Conservation (phyloP, 1,140 invertebrate species). For the Drosophila persimilis region DNA sequence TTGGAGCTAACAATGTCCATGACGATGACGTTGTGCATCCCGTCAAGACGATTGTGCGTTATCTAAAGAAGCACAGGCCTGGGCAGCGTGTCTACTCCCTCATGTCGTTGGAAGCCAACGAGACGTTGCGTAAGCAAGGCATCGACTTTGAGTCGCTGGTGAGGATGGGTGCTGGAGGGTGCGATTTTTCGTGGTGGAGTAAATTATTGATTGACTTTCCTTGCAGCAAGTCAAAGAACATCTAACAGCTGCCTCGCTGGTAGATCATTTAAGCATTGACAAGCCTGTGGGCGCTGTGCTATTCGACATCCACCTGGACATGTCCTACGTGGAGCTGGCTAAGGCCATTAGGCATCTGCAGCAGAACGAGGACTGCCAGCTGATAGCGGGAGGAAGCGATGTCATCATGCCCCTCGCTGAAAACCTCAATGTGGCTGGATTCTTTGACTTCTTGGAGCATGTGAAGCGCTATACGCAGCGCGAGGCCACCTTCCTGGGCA, state of each 20-base stretch:
- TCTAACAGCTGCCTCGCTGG: slow-evolving; percentile 55
- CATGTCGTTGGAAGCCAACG: slow-evolving; percentile 65
- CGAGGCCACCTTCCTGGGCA: slow-evolving; percentile 83
- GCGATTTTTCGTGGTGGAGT: background rate
- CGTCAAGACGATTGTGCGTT: slow-evolving; percentile 69
- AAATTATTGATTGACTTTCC: background rate
- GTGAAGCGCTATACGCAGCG: slow-evolving; percentile 82
- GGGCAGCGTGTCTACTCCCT: slow-evolving; percentile 62
- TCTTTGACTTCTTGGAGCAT: slow-evolving; percentile 84
- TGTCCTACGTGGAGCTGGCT: slow-evolving; percentile 69
- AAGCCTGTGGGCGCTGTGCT: slow-evolving; percentile 70
- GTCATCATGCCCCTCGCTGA: slow-evolving; percentile 62
- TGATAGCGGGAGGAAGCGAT: slow-evolving; percentile 73
- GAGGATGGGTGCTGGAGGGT: slow-evolving; percentile 8
- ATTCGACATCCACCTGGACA: slow-evolving; percentile 71
- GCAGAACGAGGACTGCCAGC: slow-evolving; percentile 52
- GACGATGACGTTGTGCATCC: slow-evolving; percentile 71
- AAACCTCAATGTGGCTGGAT: slow-evolving; percentile 70
- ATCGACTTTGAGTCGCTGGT: slow-evolving; percentile 74
- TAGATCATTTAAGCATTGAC: slow-evolving; percentile 55
- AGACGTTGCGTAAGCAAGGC: slow-evolving; percentile 68
- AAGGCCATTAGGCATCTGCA: slow-evolving; percentile 68
- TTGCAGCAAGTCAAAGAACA: slow-evolving; percentile 69
- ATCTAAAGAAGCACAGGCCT: slow-evolving; percentile 60
- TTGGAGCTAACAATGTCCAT: slow-evolving; percentile 54